Conservation (phyloP, 2,113 vertebrate species). For the Lates calcarifer region DNA sequence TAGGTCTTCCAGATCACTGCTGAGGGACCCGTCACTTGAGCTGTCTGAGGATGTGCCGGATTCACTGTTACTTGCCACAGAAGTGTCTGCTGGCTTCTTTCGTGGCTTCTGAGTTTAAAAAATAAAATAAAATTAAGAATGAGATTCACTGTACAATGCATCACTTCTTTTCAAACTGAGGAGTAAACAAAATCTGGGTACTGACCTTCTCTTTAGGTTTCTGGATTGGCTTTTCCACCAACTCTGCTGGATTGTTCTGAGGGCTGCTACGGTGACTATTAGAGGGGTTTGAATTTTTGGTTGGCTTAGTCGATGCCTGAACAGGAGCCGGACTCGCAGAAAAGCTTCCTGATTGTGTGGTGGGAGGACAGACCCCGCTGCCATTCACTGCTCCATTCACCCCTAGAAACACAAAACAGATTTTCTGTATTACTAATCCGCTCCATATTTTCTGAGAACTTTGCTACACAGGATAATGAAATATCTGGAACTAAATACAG, state of each 20-base stretch:
- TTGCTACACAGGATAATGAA: conserved; percentile 59
- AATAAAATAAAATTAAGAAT: conserved; percentile 7
- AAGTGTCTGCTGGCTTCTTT: conserved; percentile 90
- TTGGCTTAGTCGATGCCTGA: conserved; percentile 83
- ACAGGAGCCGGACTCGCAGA: conserved; percentile 84
- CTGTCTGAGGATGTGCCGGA: conserved; percentile 95
- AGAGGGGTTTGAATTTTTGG: conserved; percentile 83
- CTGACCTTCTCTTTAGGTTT: conserved; percentile 97
- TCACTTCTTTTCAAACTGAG: conserved; percentile 3
- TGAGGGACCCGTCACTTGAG: conserved; percentile 95
- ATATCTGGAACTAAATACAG: conserved; percentile 63
- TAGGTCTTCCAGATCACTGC: conserved; percentile 95
- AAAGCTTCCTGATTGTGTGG: conserved; percentile 84
- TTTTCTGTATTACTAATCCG: conserved; percentile 37
- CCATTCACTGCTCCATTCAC: conserved; percentile 96
- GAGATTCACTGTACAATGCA: background rate
- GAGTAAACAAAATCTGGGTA: background rate
- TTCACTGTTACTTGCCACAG: conserved; percentile 93
- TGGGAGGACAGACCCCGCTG: conserved; percentile 85
- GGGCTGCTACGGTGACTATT: conserved; percentile 86
- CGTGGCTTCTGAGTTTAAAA: conserved; percentile 87
- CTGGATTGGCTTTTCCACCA: conserved; percentile 84
- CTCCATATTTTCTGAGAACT: conserved; percentile 53
- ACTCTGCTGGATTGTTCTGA: conserved; percentile 85
- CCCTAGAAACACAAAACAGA: conserved; percentile 82